These are phyloP conservation scores for Camelus bactrianus DNA, from an alignment of 2,113 vertebrate species.

Conservation along the genomic window DNA sequence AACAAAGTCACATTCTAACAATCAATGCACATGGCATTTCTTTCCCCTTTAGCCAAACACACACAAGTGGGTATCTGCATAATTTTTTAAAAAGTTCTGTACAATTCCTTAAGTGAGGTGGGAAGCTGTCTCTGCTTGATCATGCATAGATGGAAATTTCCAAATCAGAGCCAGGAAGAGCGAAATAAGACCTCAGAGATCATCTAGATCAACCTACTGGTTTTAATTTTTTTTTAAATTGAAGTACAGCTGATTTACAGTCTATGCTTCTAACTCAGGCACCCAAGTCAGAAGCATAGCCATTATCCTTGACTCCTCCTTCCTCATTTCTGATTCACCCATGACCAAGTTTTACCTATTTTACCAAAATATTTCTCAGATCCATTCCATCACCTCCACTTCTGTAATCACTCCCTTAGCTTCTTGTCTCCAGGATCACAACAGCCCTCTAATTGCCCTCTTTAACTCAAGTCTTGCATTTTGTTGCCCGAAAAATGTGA, in stretches of 20 bases:
- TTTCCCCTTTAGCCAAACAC: neutral
- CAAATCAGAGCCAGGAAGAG: neutral
- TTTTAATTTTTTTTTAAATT: neutral
- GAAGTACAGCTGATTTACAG: no score
- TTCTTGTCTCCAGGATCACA: neutral
- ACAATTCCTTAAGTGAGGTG: neutral
- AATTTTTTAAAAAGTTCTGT: neutral
- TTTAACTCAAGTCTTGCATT: neutral
- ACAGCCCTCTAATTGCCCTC: neutral
- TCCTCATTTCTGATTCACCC: neutral
- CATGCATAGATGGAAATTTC: neutral
- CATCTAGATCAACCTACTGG: neutral
- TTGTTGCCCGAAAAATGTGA: neutral
- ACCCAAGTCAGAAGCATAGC: neutral
- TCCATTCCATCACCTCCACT: neutral
- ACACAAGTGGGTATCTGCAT: neutral
- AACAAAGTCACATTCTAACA: conserved; percentile 3
- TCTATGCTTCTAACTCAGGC: neutral
- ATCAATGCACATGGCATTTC: neutral
- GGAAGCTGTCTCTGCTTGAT: neutral
- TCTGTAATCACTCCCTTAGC: neutral
- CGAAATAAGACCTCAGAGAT: neutral
- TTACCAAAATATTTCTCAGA: neutral
- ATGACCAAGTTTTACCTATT: neutral
- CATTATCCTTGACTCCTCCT: neutral